phyloP scores from a whole-genome alignment of 2,888 invertebrate species.

The Apoderus coryli region DNA sequence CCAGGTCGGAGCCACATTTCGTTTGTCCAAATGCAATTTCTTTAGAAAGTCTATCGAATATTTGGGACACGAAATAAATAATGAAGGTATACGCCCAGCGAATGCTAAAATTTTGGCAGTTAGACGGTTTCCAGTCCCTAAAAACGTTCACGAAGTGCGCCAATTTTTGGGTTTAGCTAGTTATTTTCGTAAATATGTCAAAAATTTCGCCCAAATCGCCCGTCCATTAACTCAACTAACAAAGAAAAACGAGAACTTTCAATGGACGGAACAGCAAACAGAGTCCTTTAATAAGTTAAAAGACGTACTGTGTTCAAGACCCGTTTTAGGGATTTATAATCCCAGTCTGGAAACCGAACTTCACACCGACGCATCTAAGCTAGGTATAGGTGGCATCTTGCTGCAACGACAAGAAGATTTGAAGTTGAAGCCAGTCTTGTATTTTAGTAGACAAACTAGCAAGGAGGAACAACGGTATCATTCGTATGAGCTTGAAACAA shows the following conservation, averaged over 20 bases:
- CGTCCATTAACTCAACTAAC: constrained; percentile 18
- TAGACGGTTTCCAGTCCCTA: no score
- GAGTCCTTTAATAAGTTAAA: constrained; percentile 11
- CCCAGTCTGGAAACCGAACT: constrained; percentile 15
- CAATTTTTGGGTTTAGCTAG: no score
- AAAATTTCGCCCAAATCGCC: constrained; percentile 17
- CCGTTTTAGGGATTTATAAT: constrained; percentile 18
- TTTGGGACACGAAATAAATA: no score
- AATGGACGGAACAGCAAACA: constrained; percentile 10
- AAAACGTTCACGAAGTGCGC: no score
- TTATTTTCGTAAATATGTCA: constrained; percentile 20
- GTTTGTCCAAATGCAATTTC: no score
- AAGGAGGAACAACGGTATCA: constrained; percentile 12
- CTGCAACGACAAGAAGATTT: constrained; percentile 11
- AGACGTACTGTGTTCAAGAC: constrained; percentile 10
- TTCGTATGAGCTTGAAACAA: constrained; percentile 13
- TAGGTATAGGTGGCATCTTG: constrained; percentile 14
- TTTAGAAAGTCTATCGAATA: no score
- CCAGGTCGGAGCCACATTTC: no score
- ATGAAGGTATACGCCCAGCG: no score
- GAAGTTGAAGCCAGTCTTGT: constrained; percentile 9
- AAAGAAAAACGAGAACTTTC: constrained; percentile 14
- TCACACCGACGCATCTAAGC: constrained; percentile 16
- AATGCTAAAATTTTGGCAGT: no score
- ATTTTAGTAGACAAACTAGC: constrained; percentile 12